Evolutionary conservation across 2,888 invertebrate species (phyloP).

Genomic region (Nomada flava): DNA sequence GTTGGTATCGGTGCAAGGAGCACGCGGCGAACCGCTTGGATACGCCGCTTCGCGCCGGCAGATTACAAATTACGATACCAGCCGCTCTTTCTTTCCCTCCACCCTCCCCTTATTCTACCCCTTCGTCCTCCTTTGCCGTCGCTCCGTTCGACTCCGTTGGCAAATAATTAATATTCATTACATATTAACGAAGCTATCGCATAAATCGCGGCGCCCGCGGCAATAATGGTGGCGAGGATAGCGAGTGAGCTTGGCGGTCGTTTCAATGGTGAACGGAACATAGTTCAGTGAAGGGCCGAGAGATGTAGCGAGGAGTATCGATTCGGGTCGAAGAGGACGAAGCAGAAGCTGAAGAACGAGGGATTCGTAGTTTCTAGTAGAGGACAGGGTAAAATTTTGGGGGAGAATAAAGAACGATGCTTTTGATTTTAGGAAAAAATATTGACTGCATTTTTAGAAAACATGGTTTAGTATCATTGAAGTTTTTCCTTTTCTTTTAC

Average conservation of each 20-base stretch:
- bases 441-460: too few species aligned
- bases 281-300: slow-evolving; percentile 69
- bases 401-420: too few species aligned
- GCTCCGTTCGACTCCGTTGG: slow-evolving; percentile 67
- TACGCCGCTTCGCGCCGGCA: slow-evolving; percentile 73
- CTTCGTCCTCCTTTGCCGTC: slow-evolving; percentile 56
- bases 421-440: too few species aligned
- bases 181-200: slow-evolving; percentile 83
- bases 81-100: slow-evolving; percentile 25
- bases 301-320: slow-evolving; percentile 77
- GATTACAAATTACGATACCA: slow-evolving; percentile 82
- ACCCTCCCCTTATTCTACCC: slow-evolving; percentile 6
- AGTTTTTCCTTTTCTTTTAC: too few species aligned
- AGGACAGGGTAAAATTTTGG: too few species aligned
- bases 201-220: slow-evolving; percentile 78
- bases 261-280: slow-evolving; percentile 41
- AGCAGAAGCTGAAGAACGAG: not conserved
- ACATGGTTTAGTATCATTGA: too few species aligned
- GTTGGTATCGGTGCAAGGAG: slow-evolving; percentile 71
- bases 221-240: slow-evolving; percentile 70
- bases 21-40: slow-evolving; percentile 64
- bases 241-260: slow-evolving; percentile 57
- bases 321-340: slow-evolving; percentile 8
- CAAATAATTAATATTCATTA: slow-evolving; percentile 84
- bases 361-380: not conserved